Evolutionary conservation across 2,888 invertebrate genomes (phyloP).

Genomic region (Limnephilus marmoratus): DNA sequence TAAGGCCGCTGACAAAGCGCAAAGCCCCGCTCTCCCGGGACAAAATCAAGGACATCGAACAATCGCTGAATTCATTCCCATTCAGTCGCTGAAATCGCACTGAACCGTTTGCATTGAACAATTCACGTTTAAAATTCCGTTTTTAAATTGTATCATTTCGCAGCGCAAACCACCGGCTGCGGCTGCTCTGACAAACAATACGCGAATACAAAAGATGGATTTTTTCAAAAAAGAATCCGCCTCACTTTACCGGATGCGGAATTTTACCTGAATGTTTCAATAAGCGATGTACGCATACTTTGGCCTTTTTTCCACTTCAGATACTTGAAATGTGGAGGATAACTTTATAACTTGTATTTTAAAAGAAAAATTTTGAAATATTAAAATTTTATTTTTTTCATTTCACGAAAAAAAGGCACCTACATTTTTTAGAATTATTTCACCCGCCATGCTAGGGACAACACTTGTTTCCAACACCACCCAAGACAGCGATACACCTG

Average conservation of each 20-base stretch:
- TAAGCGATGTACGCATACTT: slow-evolving; percentile 52
- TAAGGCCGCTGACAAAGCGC: not conserved
- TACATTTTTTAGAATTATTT: too few relatives aligned
- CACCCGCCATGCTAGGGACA: too few relatives aligned
- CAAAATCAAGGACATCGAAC: slow-evolving; percentile 15
- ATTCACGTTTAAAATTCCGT: slow-evolving; percentile 23
- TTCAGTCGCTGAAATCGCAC: not conserved
- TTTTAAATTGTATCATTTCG: slow-evolving; percentile 42
- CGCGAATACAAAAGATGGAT: slow-evolving; percentile 54
- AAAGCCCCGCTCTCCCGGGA: not conserved
- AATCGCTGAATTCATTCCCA: not conserved
- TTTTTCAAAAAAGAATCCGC: slow-evolving; percentile 29
- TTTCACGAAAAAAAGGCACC: too few relatives aligned
- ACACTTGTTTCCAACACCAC: too few relatives aligned
- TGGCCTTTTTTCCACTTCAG: slow-evolving; percentile 14
- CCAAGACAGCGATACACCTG: too few relatives aligned
- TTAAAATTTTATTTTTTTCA: too few relatives aligned
- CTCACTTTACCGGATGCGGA: slow-evolving; percentile 45
- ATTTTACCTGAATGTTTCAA: slow-evolving; percentile 60
- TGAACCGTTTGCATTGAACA: not conserved
- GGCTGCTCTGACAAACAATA: slow-evolving; percentile 42
- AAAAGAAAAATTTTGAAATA: too few relatives aligned
- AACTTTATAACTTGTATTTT: not conserved
- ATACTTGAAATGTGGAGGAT: not conserved
- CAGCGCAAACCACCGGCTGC: slow-evolving; percentile 40